Percentiles rank a stretch among this genome's conserved stretches.
These are phyloP conservation scores for Choloepus didactylus DNA, from an alignment of 2,797 vertebrate species.

Conservation along the genomic window DNA sequence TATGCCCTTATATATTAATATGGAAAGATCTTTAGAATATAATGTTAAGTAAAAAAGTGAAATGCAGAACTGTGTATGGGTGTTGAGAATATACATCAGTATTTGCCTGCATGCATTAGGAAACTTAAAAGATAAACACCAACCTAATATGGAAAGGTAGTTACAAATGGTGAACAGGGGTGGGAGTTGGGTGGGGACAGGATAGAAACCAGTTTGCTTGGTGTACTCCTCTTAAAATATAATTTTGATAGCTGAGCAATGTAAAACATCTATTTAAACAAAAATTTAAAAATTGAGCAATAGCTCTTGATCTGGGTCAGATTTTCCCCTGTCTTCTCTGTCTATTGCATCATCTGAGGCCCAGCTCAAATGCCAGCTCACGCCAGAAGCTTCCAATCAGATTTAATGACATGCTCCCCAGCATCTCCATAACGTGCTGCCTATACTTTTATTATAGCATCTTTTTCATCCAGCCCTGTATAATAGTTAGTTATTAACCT, in stretches of 20 bases:
- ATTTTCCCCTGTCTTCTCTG: rapidly evolving
- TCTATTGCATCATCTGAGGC: not conserved
- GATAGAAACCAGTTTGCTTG: too few relatives aligned
- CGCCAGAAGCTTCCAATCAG: too few relatives aligned
- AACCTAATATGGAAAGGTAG: too few relatives aligned
- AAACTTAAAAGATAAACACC: too few relatives aligned
- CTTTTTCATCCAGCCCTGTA: rapidly evolving
- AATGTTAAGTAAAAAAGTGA: rapidly evolving
- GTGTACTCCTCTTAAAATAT: rapidly evolving
- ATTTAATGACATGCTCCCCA: too few relatives aligned
- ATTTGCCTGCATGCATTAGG: too few relatives aligned
- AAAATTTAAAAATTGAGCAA: rapidly evolving
- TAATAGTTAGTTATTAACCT: not conserved
- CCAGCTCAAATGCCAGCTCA: rapidly evolving
- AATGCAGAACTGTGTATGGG: rapidly evolving
- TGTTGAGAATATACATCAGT: rapidly evolving
- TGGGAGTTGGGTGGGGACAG: too few relatives aligned
- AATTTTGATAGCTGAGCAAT: rapidly evolving
- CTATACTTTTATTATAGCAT: rapidly evolving
- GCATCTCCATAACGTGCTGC: rapidly evolving
- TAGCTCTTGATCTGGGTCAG: rapidly evolving
- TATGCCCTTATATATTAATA: rapidly evolving
- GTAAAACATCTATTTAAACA: rapidly evolving
- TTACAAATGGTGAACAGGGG: too few relatives aligned
- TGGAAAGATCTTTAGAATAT: rapidly evolving